These are phyloP conservation scores for Sweltsa coloradensis DNA, from an alignment of 1,140 invertebrate genomes.

Conservation along the genomic window DNA sequence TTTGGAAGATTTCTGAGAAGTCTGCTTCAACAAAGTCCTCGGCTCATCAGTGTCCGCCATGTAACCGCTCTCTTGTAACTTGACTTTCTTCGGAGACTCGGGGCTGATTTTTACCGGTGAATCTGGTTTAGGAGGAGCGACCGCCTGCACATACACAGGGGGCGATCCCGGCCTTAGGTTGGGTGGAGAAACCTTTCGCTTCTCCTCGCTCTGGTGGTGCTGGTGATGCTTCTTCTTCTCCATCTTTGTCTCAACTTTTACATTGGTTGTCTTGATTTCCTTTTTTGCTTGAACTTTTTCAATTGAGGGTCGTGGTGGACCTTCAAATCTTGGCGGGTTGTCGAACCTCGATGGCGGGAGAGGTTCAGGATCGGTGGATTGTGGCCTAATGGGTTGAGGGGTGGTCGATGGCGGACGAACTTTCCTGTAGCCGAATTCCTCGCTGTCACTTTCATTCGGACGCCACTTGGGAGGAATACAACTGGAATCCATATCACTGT, in stretches of 20 bases:
- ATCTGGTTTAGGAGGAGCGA: slow-evolving; percentile 9
- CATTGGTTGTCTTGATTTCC: slow-evolving; percentile 11
- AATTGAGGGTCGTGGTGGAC: slow-evolving; percentile 33
- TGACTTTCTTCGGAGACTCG: slow-evolving; percentile 38
- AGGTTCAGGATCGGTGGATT: slow-evolving; percentile 40
- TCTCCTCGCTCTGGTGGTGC: slow-evolving; percentile 15
- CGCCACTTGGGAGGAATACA: slow-evolving; percentile 43
- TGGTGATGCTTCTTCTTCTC: slow-evolving; percentile 12
- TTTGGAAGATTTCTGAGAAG: slow-evolving; percentile 3
- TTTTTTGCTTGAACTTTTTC: slow-evolving; percentile 9
- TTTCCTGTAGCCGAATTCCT: slow-evolving; percentile 38
- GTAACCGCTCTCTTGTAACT: slow-evolving; percentile 47
- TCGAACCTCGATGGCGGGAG: slow-evolving; percentile 45
- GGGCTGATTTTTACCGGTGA: slow-evolving; percentile 28
- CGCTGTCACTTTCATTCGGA: slow-evolving; percentile 49
- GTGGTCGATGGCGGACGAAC: slow-evolving; percentile 35
- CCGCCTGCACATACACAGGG: slow-evolving; percentile 34
- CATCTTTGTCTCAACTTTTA: slow-evolving; percentile 13
- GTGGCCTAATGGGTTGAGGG: slow-evolving; percentile 29
- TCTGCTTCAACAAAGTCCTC: background rate
- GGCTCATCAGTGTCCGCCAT: slow-evolving; percentile 60
- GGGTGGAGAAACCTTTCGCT: slow-evolving; percentile 21
- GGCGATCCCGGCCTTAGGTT: slow-evolving; percentile 38
- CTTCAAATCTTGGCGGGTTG: slow-evolving; percentile 33
- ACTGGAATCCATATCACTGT: slow-evolving; percentile 48